Percentiles rank a stretch among this genome's conserved stretches.
Evolutionary conservation across 23 tunicate species (phyloP).

Genomic region (Diplosoma virens): DNA sequence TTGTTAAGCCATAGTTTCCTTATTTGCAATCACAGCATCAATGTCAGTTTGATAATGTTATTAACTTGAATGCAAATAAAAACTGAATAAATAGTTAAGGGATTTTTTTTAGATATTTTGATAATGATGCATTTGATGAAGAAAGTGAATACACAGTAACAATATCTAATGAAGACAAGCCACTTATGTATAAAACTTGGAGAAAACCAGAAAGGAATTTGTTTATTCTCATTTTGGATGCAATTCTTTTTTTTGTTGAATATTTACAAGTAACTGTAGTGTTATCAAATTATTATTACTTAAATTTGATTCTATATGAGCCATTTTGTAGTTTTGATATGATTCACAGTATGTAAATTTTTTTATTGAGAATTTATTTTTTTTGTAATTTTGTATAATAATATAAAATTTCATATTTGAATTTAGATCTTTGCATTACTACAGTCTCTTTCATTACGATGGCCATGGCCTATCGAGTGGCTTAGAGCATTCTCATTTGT

Average conservation of each 20-base stretch:
- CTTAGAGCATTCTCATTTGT: constrained; percentile 49
- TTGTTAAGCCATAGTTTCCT: no score
- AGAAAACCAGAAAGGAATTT: background rate
- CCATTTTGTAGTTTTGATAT: no score
- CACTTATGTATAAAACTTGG: background rate
- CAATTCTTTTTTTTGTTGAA: constrained; percentile 15
- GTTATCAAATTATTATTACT: no score
- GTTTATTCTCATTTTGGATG: constrained; percentile 12
- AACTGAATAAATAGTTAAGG: no score
- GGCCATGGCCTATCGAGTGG: constrained; percentile 92
- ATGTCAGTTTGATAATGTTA: no score
- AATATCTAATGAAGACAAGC: background rate
- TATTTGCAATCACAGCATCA: no score
- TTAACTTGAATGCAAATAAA: no score
- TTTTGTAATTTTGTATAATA: no score
- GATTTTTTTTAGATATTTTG: constrained; percentile 6
- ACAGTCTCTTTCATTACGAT: constrained; percentile 70
- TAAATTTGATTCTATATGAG: no score
- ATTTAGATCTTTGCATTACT: constrained; percentile 68
- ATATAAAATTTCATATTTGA: background rate
- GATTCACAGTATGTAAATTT: no score
- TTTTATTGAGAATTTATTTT: no score
- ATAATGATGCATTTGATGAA: constrained; percentile 20
- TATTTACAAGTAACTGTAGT: constrained; percentile 23
- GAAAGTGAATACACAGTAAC: background rate